Conservation (phyloP, 2,797 vertebrate species). For the Pelochelys cantorii region DNA sequence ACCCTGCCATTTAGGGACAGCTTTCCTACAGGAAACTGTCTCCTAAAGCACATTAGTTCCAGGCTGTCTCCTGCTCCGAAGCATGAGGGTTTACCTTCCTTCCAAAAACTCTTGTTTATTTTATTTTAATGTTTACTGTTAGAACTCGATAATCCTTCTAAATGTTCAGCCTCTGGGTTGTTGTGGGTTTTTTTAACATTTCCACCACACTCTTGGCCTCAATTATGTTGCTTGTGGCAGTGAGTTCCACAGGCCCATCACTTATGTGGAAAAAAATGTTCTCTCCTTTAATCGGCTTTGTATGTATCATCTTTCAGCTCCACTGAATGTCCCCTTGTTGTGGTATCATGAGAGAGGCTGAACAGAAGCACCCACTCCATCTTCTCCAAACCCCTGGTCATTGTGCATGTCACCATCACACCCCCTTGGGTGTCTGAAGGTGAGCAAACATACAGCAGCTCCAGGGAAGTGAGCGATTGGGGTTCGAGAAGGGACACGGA, state of each 20-base stretch:
- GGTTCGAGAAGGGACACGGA: rapidly evolving
- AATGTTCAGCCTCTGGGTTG: too few species aligned
- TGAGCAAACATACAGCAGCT: background rate
- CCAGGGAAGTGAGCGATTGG: background rate
- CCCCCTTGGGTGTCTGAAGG: background rate
- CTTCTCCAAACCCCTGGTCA: background rate
- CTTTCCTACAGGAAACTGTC: background rate
- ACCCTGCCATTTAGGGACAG: background rate
- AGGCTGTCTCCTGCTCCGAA: background rate
- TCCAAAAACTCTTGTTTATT: background rate
- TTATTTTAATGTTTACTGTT: background rate
- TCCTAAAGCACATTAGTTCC: background rate
- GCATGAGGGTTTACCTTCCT: background rate
- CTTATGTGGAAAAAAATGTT: background rate
- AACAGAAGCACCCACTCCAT: background rate
- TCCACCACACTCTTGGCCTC: background rate
- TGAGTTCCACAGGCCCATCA: background rate
- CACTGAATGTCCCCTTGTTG: background rate
- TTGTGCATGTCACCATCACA: background rate
- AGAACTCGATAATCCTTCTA: background rate
- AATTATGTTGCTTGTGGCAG: background rate
- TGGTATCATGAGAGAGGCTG: background rate
- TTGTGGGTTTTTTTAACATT: background rate
- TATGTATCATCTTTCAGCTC: background rate
- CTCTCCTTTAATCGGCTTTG: background rate